Conservation (phyloP, 2,113 vertebrate genomes). For the Centrocercus urophasianus region DNA sequence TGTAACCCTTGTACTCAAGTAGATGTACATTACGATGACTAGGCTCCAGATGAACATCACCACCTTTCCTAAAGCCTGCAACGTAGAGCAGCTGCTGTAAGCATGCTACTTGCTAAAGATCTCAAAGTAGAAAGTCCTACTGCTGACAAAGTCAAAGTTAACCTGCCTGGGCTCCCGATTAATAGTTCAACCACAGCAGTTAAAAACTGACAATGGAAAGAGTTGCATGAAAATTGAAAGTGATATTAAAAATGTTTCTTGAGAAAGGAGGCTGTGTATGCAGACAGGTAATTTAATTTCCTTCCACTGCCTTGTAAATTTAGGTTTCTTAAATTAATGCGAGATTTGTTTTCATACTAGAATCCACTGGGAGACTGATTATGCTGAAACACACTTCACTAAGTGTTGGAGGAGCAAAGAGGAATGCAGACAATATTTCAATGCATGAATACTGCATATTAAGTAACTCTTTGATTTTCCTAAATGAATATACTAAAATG, state of each 20-base stretch:
- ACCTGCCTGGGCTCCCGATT: not conserved
- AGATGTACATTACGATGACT: not conserved
- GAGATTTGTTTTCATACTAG: constrained; percentile 51
- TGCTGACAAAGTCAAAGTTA: not conserved
- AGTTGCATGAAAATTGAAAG: constrained; percentile 17
- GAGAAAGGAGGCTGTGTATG: constrained; percentile 11
- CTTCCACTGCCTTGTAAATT: constrained; percentile 17
- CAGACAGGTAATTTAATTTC: constrained; percentile 65
- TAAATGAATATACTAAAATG: constrained; percentile 26
- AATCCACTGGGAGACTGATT: constrained; percentile 51
- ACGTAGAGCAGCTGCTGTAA: not conserved
- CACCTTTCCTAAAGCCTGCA: not conserved
- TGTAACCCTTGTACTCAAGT: not conserved
- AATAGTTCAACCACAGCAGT: not conserved
- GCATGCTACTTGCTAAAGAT: not conserved
- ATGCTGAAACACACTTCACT: constrained; percentile 44
- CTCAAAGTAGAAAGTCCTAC: not conserved
- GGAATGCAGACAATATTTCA: constrained; percentile 31
- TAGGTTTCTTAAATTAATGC: constrained; percentile 56
- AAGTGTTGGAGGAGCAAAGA: constrained; percentile 33
- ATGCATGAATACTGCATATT: constrained; percentile 41
- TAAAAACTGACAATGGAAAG: not conserved
- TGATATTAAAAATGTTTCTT: constrained; percentile 22
- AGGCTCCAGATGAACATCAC: not conserved
- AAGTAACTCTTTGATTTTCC: constrained; percentile 40